Base-by-base conservation (phyloP, 2,888 invertebrate genomes). In the Euspilapteryx auroguttella region DNA sequence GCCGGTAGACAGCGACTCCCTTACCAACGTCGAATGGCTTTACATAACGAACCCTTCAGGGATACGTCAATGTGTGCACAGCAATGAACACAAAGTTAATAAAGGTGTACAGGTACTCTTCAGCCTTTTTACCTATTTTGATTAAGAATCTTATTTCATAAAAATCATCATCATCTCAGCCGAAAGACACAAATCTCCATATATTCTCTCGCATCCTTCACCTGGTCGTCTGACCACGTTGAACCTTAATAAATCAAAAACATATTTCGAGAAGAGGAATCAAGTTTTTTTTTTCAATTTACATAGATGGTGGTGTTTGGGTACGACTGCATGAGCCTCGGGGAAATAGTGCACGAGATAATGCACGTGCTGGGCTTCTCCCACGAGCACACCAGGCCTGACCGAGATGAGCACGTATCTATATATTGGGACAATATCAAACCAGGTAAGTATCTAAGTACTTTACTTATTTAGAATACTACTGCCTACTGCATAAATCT, bases 311-410 rank as follows among this genome's bases (percentile, higher is more conserved):
- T 65, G 11, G 61, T 69, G 0, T 49, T 75, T 4, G 73, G 73
- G 1, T 75, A 75, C 36, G 55, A 71, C 32, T 75, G 73, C 37
- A 65, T 80, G 34, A 81, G 82, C 24, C 59, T 78, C 10, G 89
- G 90, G 5, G 89, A 89, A 2, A 78, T 86, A 4, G 64, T 85
- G 8, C 90, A 90, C 45, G 90, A 90, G 49, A 57, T 89, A 34
- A 87, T 90, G 87, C 90, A 90, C 41, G 81, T 85, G 1, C 56
- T 86, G 11, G 90, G 90, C 0, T 90, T 88, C 49, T 62, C 87
- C 6, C 90, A 90, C 42, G 90, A 90, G 41, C 90, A 90, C 49
- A 85, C 83, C 32, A 78, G 89, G 24, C 78, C 79, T 32, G 88
- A 89, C 39, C 71, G 89, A 14, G 88, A 89, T 42, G 63, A 78